phyloP scores from a whole-genome alignment of 2,797 vertebrate species.

The Propithecus deckenii region DNA sequence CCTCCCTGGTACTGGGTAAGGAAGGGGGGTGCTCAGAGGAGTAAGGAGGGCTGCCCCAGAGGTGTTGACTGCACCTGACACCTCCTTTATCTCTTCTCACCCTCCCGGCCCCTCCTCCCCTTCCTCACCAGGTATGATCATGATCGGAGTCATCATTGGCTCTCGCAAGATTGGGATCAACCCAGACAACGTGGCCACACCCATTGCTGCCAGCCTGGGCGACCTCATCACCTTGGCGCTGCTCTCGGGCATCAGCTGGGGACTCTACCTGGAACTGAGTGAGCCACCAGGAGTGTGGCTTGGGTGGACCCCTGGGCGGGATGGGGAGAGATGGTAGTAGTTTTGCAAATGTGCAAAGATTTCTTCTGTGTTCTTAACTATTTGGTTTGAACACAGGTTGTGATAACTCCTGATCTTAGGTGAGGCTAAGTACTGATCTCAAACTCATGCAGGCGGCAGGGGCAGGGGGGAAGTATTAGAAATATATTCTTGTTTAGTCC shows the following conservation, averaged over 20 bases:
- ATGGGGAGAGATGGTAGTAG: not conserved
- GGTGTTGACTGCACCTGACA: not conserved
- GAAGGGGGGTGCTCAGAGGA: not conserved
- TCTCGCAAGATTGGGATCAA: constrained; percentile 98
- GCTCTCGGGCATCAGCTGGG: constrained; percentile 96
- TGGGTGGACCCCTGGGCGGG: not conserved
- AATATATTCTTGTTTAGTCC: not conserved
- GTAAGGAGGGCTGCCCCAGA: not conserved
- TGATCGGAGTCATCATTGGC: constrained; percentile 98
- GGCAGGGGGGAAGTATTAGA: not conserved
- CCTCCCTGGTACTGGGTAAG: constrained; percentile 95
- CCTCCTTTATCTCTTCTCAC: not conserved
- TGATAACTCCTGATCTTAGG: not conserved
- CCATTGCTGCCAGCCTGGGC: constrained; percentile 97
- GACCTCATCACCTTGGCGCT: constrained; percentile 98
- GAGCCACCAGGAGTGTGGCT: constrained; percentile 57
- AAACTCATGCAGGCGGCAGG: not conserved
- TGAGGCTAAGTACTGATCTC: not conserved
- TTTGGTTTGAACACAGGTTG: not conserved
- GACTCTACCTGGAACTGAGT: constrained; percentile 95
- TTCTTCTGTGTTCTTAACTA: not conserved
- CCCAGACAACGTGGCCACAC: constrained; percentile 98
- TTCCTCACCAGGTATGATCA: constrained; percentile 91
- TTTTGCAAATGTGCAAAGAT: not conserved
- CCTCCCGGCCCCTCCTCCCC: not conserved